phyloP scores from a whole-genome alignment of 2,113 vertebrate genomes.

The Cinclus cinclus region DNA sequence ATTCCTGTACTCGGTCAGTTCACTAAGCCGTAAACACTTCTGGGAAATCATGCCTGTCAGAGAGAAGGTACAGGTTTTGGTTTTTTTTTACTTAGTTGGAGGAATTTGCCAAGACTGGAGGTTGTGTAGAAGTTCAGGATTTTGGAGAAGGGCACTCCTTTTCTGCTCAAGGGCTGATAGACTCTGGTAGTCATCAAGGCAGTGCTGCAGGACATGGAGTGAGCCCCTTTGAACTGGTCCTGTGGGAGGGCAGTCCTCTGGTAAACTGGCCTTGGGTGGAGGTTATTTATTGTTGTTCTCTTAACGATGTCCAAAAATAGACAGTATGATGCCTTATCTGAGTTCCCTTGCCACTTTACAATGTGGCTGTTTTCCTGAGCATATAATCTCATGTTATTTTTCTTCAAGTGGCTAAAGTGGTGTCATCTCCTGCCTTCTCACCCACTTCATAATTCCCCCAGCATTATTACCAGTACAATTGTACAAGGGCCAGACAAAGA shows the following conservation, averaged over 20 bases:
- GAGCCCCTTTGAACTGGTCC: background rate
- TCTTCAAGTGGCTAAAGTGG: background rate
- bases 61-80: background rate
- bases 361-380: background rate
- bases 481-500: background rate
- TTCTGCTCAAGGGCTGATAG: background rate
- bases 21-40: background rate
- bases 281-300: background rate
- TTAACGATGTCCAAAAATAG: background rate
- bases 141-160: background rate
- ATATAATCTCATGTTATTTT: background rate
- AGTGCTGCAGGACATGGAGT: accelerated
- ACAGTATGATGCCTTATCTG: accelerated
- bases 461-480: background rate
- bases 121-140: background rate
- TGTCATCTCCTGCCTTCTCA: background rate
- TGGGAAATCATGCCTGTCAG: background rate
- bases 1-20: background rate
- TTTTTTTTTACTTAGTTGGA: background rate
- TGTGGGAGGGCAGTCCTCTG: accelerated
- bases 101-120: background rate
- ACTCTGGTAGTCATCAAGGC: accelerated
- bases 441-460: background rate
- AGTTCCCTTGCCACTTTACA: background rate
- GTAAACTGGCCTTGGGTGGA: background rate